Evolutionary conservation across 1,140 invertebrate genomes (phyloP).

Genomic region (Acromyrmex charruanus): DNA sequence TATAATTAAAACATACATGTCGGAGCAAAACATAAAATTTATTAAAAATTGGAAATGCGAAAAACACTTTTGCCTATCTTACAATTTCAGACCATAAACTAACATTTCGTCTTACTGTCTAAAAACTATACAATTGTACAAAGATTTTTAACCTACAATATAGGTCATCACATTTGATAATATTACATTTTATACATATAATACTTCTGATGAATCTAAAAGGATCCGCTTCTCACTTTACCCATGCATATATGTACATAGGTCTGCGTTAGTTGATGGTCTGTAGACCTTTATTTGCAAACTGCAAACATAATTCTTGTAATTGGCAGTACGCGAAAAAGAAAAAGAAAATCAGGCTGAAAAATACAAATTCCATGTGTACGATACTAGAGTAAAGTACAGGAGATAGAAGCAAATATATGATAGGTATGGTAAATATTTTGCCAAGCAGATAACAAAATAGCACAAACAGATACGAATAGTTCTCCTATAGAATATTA

Average conservation of each 20-base stretch:
- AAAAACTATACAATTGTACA: conserved; percentile 86
- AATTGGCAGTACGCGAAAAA: conserved; percentile 74
- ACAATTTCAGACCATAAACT: conserved; percentile 85
- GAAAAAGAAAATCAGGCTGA: conserved; percentile 15
- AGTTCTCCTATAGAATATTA: conserved; percentile 56
- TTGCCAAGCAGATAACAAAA: conserved; percentile 59
- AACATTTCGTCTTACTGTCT: conserved; percentile 83
- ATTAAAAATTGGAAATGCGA: conserved; percentile 69
- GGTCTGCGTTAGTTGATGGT: conserved; percentile 85
- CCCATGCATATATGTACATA: conserved; percentile 53
- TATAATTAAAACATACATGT: conserved; percentile 45
- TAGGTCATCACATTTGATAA: conserved; percentile 77
- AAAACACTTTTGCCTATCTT: conserved; percentile 65
- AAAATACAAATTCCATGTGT: conserved; percentile 42
- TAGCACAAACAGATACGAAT: conserved; percentile 49
- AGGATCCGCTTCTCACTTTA: conserved; percentile 29
- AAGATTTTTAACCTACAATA: conserved; percentile 79
- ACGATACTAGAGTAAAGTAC: conserved; percentile 55
- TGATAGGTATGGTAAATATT: conserved; percentile 56
- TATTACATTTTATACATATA: conserved; percentile 61
- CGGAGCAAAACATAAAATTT: conserved; percentile 64
- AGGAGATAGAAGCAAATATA: conserved; percentile 35
- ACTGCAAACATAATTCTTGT: conserved; percentile 74
- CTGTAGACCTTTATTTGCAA: conserved; percentile 81
- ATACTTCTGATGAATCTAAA: conserved; percentile 41